Conservation (phyloP, 2,888 invertebrate species). For the Sinodicranocentrus sp. region DNA sequence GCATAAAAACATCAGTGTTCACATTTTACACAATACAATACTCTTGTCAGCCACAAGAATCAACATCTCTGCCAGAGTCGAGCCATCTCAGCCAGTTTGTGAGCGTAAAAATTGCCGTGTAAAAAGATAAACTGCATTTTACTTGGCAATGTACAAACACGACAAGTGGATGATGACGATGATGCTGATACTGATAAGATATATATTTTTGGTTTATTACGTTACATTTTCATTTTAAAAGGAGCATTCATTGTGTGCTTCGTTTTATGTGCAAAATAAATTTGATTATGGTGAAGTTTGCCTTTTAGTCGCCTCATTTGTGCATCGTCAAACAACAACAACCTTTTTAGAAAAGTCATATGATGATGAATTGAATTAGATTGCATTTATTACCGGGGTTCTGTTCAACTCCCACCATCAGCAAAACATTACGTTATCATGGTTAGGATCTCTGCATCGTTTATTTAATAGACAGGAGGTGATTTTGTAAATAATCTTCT, state of each 20-base stretch:
- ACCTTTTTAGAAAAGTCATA: neutral
- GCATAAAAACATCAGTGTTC: neutral
- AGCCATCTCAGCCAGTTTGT: neutral
- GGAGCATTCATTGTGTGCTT: too few relatives aligned
- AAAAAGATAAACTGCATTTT: slow-evolving; percentile 2
- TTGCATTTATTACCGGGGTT: slow-evolving; percentile 1
- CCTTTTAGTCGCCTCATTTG: neutral
- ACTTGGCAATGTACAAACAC: slow-evolving; percentile 3
- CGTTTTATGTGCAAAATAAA: slow-evolving; percentile 8
- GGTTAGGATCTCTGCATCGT: neutral
- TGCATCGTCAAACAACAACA: neutral
- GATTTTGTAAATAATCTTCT: neutral
- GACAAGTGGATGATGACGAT: slow-evolving; percentile 18
- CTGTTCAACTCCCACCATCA: neutral
- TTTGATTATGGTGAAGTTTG: neutral
- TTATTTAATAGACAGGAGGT: neutral
- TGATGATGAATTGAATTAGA: slow-evolving; percentile 16
- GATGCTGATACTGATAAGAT: slow-evolving; percentile 3
- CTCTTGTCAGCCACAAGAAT: neutral
- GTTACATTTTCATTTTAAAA: too few relatives aligned
- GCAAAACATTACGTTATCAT: slow-evolving; percentile 10
- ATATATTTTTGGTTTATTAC: too few relatives aligned
- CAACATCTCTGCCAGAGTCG: neutral
- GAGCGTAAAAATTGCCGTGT: neutral
- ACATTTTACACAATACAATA: neutral